Conservation (phyloP, 1,140 invertebrate species). For the Drosophila guanche region DNA sequence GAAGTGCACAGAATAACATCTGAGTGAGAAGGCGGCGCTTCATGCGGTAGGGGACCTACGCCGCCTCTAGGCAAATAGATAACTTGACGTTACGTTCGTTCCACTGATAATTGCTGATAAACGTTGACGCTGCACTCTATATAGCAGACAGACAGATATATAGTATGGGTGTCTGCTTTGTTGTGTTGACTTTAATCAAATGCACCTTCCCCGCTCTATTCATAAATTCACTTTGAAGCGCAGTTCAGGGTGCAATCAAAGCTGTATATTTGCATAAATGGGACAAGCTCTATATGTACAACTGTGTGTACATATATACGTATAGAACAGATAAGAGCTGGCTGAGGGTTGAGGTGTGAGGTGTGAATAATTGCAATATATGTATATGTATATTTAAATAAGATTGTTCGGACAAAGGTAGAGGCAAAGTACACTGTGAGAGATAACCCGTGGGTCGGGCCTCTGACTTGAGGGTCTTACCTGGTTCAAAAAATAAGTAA, state of each 20-base stretch:
- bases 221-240: slow-evolving; percentile 40
- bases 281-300: slow-evolving; percentile 23
- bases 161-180: slow-evolving; percentile 11
- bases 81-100: slow-evolving; percentile 24
- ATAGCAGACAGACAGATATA: neutral
- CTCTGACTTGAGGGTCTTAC: slow-evolving; percentile 4
- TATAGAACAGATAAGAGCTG: slow-evolving; percentile 19
- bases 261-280: slow-evolving; percentile 60
- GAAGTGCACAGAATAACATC: slow-evolving; percentile 26
- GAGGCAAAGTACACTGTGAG: neutral
- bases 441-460: slow-evolving; percentile 19
- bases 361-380: slow-evolving; percentile 34
- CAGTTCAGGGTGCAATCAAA: slow-evolving; percentile 67
- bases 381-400: slow-evolving; percentile 21
- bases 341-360: slow-evolving; percentile 20
- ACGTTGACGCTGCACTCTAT: slow-evolving; percentile 40
- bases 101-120: slow-evolving; percentile 68
- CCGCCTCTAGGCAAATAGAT: slow-evolving; percentile 65
- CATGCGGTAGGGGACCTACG: slow-evolving; percentile 35
- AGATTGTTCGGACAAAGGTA: slow-evolving; percentile 17
- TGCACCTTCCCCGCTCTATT: slow-evolving; percentile 17
- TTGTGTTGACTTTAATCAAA: slow-evolving; percentile 73
- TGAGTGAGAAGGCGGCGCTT: slow-evolving; percentile 22
- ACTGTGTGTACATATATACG: slow-evolving; percentile 5
- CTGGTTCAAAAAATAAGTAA: neutral